These are phyloP conservation scores for Nansenia antarctica DNA, from an alignment of 2,113 vertebrate species.

Conservation along the genomic window DNA sequence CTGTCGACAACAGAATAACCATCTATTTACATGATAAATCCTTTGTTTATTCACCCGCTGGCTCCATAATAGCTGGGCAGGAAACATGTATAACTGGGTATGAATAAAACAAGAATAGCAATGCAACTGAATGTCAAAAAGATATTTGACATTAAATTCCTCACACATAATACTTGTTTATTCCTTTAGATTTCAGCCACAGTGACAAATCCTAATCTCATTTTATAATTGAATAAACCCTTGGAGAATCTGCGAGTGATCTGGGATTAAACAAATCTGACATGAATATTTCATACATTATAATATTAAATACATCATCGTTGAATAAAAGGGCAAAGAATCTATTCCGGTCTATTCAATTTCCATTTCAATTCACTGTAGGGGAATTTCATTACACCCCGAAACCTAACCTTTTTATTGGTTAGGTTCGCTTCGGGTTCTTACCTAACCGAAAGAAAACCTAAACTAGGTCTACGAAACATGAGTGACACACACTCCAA, in stretches of 20 bases:
- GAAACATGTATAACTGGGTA: too few relatives aligned
- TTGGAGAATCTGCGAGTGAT: conserved; percentile 34
- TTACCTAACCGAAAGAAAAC: too few relatives aligned
- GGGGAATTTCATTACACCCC: too few relatives aligned
- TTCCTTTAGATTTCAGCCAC: conserved; percentile 22
- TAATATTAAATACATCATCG: background rate
- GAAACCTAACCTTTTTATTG: too few relatives aligned
- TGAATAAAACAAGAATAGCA: conserved; percentile 33
- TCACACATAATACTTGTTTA: conserved; percentile 52
- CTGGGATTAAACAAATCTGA: conserved; percentile 65
- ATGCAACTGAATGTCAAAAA: conserved; percentile 15
- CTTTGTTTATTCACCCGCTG: too few relatives aligned
- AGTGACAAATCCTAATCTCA: conserved; percentile 49
- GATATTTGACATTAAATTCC: conserved; percentile 47
- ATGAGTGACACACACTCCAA: too few relatives aligned
- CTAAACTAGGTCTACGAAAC: too few relatives aligned
- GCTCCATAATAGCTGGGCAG: too few relatives aligned
- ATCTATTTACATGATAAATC: too few relatives aligned
- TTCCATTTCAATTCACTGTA: background rate
- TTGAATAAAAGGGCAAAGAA: background rate
- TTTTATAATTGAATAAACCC: conserved; percentile 40
- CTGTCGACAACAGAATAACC: too few relatives aligned
- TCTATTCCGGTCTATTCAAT: background rate
- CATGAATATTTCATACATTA: conserved; percentile 45
- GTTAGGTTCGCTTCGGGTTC: too few relatives aligned